Conservation (phyloP, 2,888 invertebrate species). For the Mesodorylaimus sp. region DNA sequence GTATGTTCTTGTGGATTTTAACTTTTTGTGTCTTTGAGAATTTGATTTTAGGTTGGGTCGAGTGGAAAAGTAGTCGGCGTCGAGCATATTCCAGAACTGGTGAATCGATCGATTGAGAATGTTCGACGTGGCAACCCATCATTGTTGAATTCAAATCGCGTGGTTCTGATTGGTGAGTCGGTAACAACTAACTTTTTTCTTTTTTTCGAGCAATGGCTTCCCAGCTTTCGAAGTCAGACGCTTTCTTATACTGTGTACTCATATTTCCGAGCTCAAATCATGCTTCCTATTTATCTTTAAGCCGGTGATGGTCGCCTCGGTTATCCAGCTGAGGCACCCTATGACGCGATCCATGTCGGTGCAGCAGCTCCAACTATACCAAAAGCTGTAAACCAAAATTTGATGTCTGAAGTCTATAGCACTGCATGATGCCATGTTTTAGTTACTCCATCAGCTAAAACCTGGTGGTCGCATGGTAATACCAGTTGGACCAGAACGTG, state of each 20-base stretch:
- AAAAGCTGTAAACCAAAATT: not conserved
- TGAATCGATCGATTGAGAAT: constrained; percentile 54
- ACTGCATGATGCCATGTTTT: constrained; percentile 18
- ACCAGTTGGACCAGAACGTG: constrained; percentile 20
- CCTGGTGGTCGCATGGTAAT: constrained; percentile 67
- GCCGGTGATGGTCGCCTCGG: constrained; percentile 79
- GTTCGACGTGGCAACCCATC: constrained; percentile 52
- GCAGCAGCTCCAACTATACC: constrained; percentile 27
- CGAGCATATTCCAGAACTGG: constrained; percentile 69
- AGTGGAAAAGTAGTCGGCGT: constrained; percentile 57
- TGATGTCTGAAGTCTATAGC: too few species aligned
- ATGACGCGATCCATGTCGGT: constrained; percentile 60
- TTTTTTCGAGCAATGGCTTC: too few species aligned
- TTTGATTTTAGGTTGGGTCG: constrained; percentile 43
- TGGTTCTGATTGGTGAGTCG: constrained; percentile 51
- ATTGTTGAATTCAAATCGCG: constrained; percentile 46
- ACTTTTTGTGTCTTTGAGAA: too few species aligned
- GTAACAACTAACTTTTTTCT: not conserved
- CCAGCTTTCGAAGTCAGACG: not conserved
- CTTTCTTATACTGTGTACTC: not conserved
- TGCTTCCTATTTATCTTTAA: constrained; percentile 8
- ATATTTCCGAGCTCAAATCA: not conserved
- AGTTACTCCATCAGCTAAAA: constrained; percentile 68
- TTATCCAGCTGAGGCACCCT: constrained; percentile 53
- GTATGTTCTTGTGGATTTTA: too few species aligned